Conservation (phyloP, 2,888 invertebrate genomes). For the Euclidia mi region DNA sequence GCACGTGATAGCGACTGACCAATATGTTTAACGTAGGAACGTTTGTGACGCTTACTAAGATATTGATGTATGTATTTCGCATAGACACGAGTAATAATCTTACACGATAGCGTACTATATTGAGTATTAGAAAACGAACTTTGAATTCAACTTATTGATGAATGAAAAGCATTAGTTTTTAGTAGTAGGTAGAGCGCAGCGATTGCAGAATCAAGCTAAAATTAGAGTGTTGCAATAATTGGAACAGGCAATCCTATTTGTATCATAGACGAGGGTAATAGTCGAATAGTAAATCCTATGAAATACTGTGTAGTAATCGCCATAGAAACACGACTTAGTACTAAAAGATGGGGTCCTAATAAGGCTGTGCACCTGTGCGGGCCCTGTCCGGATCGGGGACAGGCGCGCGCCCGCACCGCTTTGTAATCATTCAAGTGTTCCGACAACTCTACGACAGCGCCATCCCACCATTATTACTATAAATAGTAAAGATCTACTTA, state of each 20-base stretch:
- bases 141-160: too few relatives aligned
- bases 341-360: conserved; percentile 38
- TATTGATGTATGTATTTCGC: background rate
- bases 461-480: conserved; percentile 39
- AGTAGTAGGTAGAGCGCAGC: too few relatives aligned
- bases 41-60: background rate
- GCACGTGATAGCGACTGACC: background rate
- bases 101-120: too few relatives aligned
- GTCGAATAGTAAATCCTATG: too few relatives aligned
- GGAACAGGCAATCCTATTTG: too few relatives aligned
- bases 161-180: too few relatives aligned
- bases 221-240: too few relatives aligned
- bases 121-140: too few relatives aligned
- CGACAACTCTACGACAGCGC: conserved; percentile 29
- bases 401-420: conserved; percentile 42
- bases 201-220: too few relatives aligned
- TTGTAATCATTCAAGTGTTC: conserved; percentile 52
- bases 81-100: background rate
- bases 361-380: conserved; percentile 52
- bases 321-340: conserved; percentile 31
- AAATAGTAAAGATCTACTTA: too few relatives aligned
- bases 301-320: conserved; percentile 3
- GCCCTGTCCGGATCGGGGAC: conserved; percentile 40
- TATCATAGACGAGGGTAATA: too few relatives aligned
- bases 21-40: background rate